Base-by-base conservation (phyloP, 2,113 vertebrate genomes). In the Canis aureus region DNA sequence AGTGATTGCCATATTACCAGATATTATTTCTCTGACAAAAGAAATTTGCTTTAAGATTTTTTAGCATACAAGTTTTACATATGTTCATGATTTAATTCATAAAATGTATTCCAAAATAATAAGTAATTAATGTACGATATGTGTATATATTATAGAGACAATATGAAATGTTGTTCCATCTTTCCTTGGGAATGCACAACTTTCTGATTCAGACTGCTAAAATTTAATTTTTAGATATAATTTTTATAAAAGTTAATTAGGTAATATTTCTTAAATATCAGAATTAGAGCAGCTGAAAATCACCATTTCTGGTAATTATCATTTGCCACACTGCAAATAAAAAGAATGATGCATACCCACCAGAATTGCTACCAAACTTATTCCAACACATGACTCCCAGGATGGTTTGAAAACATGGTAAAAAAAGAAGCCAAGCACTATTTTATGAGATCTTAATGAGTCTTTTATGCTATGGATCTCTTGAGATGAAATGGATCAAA, bases 31-130 rank as follows among this genome's bases (percentile, higher is more conserved):
- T 51, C 19, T 76, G 49, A 94, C 32, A 81, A 81, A 94, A 71
- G 19, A 93, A 74, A 78, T n/a, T 59, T 84, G 23, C 32, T 60
- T 11, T 4, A 80, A 82, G 43, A 76, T 59, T 89, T 59, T 91
- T 80, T 32, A 76, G n/a, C 11, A 86, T 55, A 89, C 32, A 8
- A 67, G 11, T 82, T 95, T 71, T 60, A 79, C 9, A 67, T 62
- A 35, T 35, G 27, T 82, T 89, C 66, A 66, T 66, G 38, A 93
- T 9, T 89, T 76, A 59, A 71, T 78, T 87, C 27, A 85, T 35
- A 79, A 94, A 91, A 80, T 62, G 13, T 89, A 78, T 38, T 97
- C n/a, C 96, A 17, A 25, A 80, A 76, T 12, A 88, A 23, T 35
- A 91, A 17, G 35, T 76, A 89, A 78, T 66, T 88, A 80, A 79